A percentile compares a stretch with the other conserved stretches of the same genome.
These are phyloP conservation scores for Actias luna DNA, from an alignment of 2,888 invertebrate genomes.

Conservation along the genomic window DNA sequence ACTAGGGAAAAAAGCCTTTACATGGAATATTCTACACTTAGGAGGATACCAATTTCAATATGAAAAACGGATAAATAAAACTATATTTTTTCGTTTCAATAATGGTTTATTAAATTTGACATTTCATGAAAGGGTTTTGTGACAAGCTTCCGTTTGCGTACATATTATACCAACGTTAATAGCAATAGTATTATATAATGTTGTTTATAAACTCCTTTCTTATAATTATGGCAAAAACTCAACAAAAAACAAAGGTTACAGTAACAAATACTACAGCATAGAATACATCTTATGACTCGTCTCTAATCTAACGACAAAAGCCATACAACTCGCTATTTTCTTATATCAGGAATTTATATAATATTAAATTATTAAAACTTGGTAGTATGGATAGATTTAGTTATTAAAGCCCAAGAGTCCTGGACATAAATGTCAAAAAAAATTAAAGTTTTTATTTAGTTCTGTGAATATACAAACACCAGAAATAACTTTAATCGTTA, in stretches of 20 bases:
- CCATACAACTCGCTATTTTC: constrained; percentile 69
- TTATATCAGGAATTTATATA: constrained; percentile 43
- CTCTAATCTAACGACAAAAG: constrained; percentile 79
- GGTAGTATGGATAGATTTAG: constrained; percentile 21
- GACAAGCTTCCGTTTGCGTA: constrained; percentile 79
- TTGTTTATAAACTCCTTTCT: constrained; percentile 68
- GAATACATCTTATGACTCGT: constrained; percentile 60
- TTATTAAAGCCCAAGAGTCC: background rate
- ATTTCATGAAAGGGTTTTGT: constrained; percentile 78
- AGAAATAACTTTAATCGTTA: no score
- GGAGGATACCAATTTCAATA: background rate
- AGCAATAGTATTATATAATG: constrained; percentile 58
- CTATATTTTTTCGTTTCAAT: constrained; percentile 39
- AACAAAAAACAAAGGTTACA: constrained; percentile 76
- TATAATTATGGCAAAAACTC: constrained; percentile 76
- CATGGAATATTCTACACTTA: no score
- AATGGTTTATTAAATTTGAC: constrained; percentile 80
- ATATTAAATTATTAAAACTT: constrained; percentile 24
- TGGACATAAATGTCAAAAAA: no score
- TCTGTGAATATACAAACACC: no score
- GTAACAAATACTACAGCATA: constrained; percentile 69
- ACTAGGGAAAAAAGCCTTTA: no score
- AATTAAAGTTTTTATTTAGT: no score
- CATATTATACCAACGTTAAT: constrained; percentile 71
- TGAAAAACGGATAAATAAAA: constrained; percentile 30